Conservation (phyloP, 2,888 invertebrate genomes). For the Sipha maydis region DNA sequence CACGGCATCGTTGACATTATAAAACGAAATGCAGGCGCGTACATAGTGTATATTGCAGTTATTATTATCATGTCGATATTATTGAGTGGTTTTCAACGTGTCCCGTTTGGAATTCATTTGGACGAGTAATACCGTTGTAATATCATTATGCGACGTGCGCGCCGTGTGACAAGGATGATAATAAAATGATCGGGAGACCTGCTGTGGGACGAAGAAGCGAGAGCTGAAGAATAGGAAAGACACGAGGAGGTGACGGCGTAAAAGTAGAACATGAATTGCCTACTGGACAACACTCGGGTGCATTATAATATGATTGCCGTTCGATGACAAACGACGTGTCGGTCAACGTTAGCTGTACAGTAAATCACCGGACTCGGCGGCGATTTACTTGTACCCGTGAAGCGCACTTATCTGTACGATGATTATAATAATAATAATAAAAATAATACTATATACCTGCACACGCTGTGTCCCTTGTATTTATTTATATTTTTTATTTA, state of each 20-base stretch:
- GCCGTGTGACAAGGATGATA: not conserved
- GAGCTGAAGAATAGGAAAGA: not conserved
- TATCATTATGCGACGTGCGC: not conserved
- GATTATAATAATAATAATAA: no score
- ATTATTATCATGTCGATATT: no score
- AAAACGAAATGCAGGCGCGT: no score
- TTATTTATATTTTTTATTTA: slow-evolving; percentile 2
- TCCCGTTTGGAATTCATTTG: no score
- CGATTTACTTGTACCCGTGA: slow-evolving; percentile 25
- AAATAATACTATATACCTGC: not conserved
- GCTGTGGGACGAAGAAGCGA: not conserved
- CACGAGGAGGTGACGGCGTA: not conserved
- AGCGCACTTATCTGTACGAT: not conserved
- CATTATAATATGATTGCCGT: slow-evolving; percentile 32
- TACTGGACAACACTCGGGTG: slow-evolving; percentile 27
- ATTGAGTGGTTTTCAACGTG: no score
- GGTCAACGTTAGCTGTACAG: slow-evolving; percentile 40
- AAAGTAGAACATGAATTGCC: slow-evolving; percentile 24
- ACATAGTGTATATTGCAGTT: no score
- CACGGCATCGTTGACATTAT: no score
- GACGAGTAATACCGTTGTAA: no score
- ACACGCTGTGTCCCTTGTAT: slow-evolving; percentile 34
- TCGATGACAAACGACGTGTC: slow-evolving; percentile 60
- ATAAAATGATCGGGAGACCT: not conserved
- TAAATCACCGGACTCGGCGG: slow-evolving; percentile 46